Evolutionary conservation across 2,888 invertebrate genomes (phyloP).

Genomic region (Leptothorax acervorum): DNA sequence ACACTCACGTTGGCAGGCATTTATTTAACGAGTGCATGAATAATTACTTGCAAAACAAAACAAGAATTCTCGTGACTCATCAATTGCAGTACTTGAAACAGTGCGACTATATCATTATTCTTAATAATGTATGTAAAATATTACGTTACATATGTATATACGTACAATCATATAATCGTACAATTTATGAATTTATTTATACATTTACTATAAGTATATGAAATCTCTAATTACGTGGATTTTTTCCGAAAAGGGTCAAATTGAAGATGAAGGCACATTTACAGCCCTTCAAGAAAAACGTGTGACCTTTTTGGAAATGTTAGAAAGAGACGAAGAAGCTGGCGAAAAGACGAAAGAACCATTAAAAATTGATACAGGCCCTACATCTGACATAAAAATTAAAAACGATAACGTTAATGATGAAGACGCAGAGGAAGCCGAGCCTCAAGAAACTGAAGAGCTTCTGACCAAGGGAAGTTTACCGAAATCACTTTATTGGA

Average conservation of each 20-base stretch:
- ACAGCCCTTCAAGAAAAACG: conserved; percentile 87
- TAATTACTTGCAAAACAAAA: conserved; percentile 89
- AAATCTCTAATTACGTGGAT: background rate
- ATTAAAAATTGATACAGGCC: conserved; percentile 75
- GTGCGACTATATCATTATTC: conserved; percentile 89
- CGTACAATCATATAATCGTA: background rate
- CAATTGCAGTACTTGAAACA: conserved; percentile 92
- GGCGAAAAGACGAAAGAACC: conserved; percentile 62
- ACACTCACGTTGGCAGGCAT: conserved; percentile 91
- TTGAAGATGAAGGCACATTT: conserved; percentile 88
- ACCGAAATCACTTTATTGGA: conserved; percentile 88
- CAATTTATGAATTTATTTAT: background rate
- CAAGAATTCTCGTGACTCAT: conserved; percentile 93
- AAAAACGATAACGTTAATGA: conserved; percentile 21
- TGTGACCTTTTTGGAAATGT: conserved; percentile 86
- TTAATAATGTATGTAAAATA: conserved; percentile 88
- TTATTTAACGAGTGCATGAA: conserved; percentile 91
- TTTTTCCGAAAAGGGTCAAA: conserved; percentile 87
- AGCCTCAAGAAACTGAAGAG: conserved; percentile 89
- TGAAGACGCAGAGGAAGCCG: conserved; percentile 79
- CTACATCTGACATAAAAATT: conserved; percentile 45
- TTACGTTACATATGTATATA: conserved; percentile 49
- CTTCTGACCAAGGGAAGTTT: conserved; percentile 89
- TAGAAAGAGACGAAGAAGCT: conserved; percentile 77
- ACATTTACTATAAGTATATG: background rate